A percentile compares a stretch with the other conserved stretches of the same genome.
Evolutionary conservation across 2,797 vertebrate genomes (phyloP).

Genomic region (Molossus alvarezi): DNA sequence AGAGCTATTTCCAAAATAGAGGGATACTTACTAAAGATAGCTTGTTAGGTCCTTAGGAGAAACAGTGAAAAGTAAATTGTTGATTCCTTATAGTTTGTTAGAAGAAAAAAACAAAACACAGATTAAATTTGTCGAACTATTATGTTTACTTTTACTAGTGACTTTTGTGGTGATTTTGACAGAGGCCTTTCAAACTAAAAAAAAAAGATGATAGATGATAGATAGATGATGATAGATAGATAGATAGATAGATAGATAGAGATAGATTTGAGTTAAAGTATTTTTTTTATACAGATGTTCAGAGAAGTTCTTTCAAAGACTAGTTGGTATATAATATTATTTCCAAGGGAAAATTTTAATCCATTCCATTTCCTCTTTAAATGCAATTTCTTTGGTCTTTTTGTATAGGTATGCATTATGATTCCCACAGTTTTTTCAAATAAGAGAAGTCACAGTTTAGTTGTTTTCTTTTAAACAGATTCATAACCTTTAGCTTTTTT

Average conservation of each 20-base stretch:
- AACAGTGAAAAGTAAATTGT: background rate
- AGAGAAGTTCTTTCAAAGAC: background rate
- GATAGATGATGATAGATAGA: no score
- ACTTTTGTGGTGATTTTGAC: background rate
- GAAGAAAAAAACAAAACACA: background rate
- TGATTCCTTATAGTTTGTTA: background rate
- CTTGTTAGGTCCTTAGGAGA: background rate
- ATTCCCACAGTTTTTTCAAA: background rate
- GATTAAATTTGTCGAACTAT: background rate
- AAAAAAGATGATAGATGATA: background rate
- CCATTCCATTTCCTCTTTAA: background rate
- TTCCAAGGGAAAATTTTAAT: background rate
- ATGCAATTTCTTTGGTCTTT: background rate
- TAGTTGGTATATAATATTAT: background rate
- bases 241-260: no score
- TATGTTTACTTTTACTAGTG: background rate
- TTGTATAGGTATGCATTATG: background rate
- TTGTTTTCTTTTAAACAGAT: background rate
- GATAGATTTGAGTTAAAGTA: background rate
- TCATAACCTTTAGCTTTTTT: background rate
- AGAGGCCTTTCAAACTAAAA: background rate
- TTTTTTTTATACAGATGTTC: background rate
- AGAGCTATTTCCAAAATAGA: background rate
- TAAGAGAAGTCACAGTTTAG: background rate
- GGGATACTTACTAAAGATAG: background rate